Percentiles rank a stretch among this genome's conserved stretches.
Conservation (phyloP, 2,113 vertebrate genomes). For the Onychostruthus taczanowskii region DNA sequence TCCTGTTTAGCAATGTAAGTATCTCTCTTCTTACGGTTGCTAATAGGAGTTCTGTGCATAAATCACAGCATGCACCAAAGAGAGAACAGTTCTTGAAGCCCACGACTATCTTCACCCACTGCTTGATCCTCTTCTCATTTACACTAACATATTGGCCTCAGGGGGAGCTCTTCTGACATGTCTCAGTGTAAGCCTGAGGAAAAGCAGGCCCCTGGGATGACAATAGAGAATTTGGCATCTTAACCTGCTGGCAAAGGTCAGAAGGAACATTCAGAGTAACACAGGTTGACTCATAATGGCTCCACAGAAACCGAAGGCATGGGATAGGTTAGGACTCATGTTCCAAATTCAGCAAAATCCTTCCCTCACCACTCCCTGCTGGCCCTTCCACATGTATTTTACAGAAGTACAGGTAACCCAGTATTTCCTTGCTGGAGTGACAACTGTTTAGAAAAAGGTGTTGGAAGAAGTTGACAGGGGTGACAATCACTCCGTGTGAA, state of each 20-base stretch:
- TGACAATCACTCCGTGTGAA: neutral
- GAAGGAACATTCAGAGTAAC: neutral
- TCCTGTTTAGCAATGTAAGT: conserved; percentile 30
- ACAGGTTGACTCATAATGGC: neutral
- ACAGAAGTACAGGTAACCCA: neutral
- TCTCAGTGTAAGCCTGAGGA: neutral
- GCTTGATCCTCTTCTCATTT: neutral
- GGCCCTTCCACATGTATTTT: neutral
- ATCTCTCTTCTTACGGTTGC: neutral
- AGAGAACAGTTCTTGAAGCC: neutral
- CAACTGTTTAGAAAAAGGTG: neutral
- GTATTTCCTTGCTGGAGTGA: neutral
- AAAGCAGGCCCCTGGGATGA: neutral
- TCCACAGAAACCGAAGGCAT: neutral
- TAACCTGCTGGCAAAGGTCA: neutral
- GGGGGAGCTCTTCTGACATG: neutral
- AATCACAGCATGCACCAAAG: neutral
- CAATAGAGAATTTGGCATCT: neutral
- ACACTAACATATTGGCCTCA: neutral
- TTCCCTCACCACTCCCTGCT: neutral
- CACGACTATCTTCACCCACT: neutral
- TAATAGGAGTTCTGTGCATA: conserved; percentile 26
- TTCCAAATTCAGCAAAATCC: neutral
- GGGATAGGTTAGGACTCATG: neutral
- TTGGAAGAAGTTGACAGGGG: neutral